These are phyloP conservation scores for Dynastes hyllus DNA, from an alignment of 2,888 invertebrate genomes.

Conservation along the genomic window DNA sequence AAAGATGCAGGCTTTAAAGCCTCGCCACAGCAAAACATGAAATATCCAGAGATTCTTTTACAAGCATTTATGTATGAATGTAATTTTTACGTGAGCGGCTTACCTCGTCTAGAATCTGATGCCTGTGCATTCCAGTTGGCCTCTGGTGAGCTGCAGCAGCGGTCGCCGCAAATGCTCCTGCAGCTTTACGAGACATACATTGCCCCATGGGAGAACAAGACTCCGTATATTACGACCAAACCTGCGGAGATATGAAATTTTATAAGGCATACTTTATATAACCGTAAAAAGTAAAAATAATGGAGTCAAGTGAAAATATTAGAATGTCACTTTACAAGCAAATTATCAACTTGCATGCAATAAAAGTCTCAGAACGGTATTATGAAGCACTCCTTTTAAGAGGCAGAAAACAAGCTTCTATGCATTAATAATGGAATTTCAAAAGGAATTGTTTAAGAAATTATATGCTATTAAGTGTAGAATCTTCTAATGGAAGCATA, in stretches of 20 bases:
- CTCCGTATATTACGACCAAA: conserved; percentile 16
- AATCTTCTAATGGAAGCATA: too few species aligned
- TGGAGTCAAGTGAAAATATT: not conserved
- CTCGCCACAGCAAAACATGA: not conserved
- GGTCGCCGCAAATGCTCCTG: conserved; percentile 77
- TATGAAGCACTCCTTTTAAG: not conserved
- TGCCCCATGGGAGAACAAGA: conserved; percentile 79
- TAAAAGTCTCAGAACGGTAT: not conserved
- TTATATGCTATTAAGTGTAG: not conserved
- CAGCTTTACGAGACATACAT: conserved; percentile 82
- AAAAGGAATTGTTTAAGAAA: not conserved
- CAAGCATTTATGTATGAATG: not conserved
- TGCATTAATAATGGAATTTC: not conserved
- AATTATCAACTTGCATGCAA: not conserved
- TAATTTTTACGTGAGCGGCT: conserved; percentile 51
- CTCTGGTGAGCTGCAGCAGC: conserved; percentile 75
- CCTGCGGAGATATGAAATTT: conserved; percentile 37
- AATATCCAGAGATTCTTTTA: not conserved
- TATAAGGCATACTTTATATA: not conserved
- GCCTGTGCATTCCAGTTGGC: conserved; percentile 65
- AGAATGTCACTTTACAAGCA: not conserved
- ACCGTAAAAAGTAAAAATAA: not conserved
- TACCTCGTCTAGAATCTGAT: conserved; percentile 60
- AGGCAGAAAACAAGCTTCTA: not conserved
- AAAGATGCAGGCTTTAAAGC: not conserved